phyloP scores from a whole-genome alignment of 2,797 vertebrate genomes.

The Liparis tanakae region DNA sequence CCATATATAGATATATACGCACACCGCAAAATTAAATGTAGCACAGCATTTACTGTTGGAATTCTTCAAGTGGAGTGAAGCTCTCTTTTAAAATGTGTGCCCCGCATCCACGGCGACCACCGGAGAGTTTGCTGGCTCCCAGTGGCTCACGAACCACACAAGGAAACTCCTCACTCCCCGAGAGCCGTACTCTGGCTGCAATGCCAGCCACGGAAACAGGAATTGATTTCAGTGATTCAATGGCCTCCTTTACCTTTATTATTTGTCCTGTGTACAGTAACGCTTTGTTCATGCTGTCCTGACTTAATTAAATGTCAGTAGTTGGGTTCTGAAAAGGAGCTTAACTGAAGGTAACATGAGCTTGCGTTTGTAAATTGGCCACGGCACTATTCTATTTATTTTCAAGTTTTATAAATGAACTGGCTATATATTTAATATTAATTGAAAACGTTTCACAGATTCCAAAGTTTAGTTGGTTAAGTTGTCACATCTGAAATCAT shows the following conservation, averaged over 20 bases:
- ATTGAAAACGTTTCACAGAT: background rate
- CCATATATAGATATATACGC: slow-evolving; percentile 22
- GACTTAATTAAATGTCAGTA: background rate
- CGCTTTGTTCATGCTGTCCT: background rate
- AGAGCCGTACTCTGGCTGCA: background rate
- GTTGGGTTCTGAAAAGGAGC: background rate
- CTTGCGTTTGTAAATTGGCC: background rate
- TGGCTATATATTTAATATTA: background rate
- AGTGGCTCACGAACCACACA: slow-evolving; percentile 17
- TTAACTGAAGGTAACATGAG: background rate
- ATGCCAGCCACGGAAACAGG: background rate
- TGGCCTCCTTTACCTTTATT: background rate
- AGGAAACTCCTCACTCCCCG: slow-evolving; percentile 33
- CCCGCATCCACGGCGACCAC: background rate
- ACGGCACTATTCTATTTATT: background rate
- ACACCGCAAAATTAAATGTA: slow-evolving; percentile 4
- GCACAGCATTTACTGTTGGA: background rate
- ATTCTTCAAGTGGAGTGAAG: background rate
- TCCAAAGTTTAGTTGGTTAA: background rate
- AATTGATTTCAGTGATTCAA: background rate
- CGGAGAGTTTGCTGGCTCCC: background rate
- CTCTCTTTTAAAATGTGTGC: background rate
- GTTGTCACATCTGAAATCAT: background rate
- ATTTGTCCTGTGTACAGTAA: background rate
- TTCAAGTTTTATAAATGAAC: background rate